phyloP scores from a whole-genome alignment of 2,113 vertebrate genomes.

The Passer domesticus region DNA sequence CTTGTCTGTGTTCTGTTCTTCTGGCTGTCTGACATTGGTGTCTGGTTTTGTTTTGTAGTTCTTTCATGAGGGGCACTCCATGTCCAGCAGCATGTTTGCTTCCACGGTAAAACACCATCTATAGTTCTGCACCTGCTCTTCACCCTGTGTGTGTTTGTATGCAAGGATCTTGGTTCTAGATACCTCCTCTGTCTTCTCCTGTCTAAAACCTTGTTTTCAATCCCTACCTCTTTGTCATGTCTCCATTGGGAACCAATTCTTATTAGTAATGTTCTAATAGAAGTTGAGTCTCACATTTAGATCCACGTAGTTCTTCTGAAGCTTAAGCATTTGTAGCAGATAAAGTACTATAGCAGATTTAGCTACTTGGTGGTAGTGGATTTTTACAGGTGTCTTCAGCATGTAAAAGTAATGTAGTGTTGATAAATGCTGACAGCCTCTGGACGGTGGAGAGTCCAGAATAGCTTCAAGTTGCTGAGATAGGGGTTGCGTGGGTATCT shows the following conservation, averaged over 20 bases:
- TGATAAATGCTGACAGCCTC: background rate
- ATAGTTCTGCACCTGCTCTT: background rate
- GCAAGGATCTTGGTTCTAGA: background rate
- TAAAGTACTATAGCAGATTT: background rate
- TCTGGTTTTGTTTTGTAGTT: conserved; percentile 83
- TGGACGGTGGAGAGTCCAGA: background rate
- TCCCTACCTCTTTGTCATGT: background rate
- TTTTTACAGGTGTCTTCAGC: background rate
- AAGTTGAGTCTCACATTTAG: background rate
- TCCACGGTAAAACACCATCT: conserved; percentile 81
- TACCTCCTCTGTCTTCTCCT: background rate
- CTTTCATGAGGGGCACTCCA: conserved; percentile 79
- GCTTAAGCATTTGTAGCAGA: background rate
- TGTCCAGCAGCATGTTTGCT: conserved; percentile 80
- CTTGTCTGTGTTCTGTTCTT: background rate
- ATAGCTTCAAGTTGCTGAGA: background rate
- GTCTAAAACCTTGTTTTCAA: background rate
- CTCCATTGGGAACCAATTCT: background rate
- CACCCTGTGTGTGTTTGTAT: background rate
- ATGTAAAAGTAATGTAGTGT: background rate
- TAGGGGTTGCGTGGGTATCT: background rate
- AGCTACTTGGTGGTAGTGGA: background rate
- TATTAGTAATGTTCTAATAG: background rate
- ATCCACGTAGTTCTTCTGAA: background rate
- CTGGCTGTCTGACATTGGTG: background rate